A percentile compares a stretch with the other conserved stretches of the same genome.
Conservation (phyloP, 2,797 vertebrate species). For the Eulemur albifrons region DNA sequence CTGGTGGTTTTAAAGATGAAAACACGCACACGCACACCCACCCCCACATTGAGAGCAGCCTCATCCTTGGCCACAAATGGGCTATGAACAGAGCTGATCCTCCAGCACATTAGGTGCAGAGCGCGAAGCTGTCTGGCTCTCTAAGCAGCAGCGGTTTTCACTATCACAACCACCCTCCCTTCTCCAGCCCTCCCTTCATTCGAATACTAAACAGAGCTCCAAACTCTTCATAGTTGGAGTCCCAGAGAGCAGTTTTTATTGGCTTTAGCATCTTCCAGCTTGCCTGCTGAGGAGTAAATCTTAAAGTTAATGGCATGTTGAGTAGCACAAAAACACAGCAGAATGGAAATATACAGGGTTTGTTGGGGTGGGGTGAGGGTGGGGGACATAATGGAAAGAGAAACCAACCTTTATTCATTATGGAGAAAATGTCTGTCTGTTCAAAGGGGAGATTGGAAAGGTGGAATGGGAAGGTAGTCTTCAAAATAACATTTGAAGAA, state of each 20-base stretch:
- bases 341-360: slow-evolving; percentile 79
- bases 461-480: slow-evolving; percentile 58
- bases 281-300: slow-evolving; percentile 84
- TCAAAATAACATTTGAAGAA: slow-evolving; percentile 25
- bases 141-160: slow-evolving; percentile 71
- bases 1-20: slow-evolving; percentile 79
- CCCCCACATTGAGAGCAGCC: slow-evolving; percentile 60
- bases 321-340: slow-evolving; percentile 76
- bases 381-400: slow-evolving; percentile 63
- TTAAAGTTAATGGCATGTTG: slow-evolving; percentile 85
- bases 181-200: slow-evolving; percentile 72
- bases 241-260: slow-evolving; percentile 79
- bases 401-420: slow-evolving; percentile 66
- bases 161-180: slow-evolving; percentile 70
- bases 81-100: slow-evolving; percentile 71
- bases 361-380: slow-evolving; percentile 67
- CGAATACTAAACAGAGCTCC: slow-evolving; percentile 67
- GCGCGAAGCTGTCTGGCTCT: slow-evolving; percentile 70
- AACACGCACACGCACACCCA: slow-evolving; percentile 55
- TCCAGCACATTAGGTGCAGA: slow-evolving; percentile 69
- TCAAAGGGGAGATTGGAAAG: neutral
- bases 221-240: slow-evolving; percentile 76
- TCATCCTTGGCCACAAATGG: slow-evolving; percentile 76
- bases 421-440: slow-evolving; percentile 72
- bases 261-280: slow-evolving; percentile 80